Evolutionary conservation across 1,140 invertebrate genomes (phyloP).

Genomic region (Drosophila guanche): DNA sequence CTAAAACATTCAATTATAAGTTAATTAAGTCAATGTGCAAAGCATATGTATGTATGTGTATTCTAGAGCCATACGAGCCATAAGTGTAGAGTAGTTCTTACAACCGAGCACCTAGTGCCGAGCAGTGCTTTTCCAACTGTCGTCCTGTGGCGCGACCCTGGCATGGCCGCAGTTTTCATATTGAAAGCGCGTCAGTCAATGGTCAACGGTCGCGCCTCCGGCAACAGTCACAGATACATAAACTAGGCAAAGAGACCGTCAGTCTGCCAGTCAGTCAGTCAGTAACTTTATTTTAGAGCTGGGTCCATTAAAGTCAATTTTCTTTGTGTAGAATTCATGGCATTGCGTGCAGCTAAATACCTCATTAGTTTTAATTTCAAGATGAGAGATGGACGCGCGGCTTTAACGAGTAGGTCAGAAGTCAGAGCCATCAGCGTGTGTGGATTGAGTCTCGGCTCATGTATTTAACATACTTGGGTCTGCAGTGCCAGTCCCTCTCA

Average conservation of each 20-base stretch:
- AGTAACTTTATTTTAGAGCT: slow-evolving; percentile 16
- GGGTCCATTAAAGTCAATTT: slow-evolving; percentile 64
- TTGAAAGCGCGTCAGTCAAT: slow-evolving; percentile 65
- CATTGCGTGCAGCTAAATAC: slow-evolving; percentile 76
- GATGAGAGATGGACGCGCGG: slow-evolving; percentile 35
- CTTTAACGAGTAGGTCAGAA: slow-evolving; percentile 11
- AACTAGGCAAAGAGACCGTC: neutral
- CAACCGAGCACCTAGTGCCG: slow-evolving; percentile 59
- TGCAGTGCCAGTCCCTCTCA: slow-evolving; percentile 16
- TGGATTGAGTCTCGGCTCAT: slow-evolving; percentile 10
- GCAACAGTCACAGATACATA: slow-evolving; percentile 2
- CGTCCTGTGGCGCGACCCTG: slow-evolving; percentile 2
- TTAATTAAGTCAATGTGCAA: slow-evolving; percentile 75
- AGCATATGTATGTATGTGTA: slow-evolving; percentile 52
- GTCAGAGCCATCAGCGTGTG: slow-evolving; percentile 14
- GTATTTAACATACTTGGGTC: slow-evolving; percentile 33
- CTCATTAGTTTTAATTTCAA: slow-evolving; percentile 79
- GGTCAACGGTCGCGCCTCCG: slow-evolving; percentile 38
- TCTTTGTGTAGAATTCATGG: slow-evolving; percentile 54
- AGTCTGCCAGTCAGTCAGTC: slow-evolving; percentile 37
- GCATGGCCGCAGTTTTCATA: slow-evolving; percentile 72
- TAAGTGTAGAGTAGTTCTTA: slow-evolving; percentile 29
- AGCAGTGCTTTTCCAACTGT: slow-evolving; percentile 41
- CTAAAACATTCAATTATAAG: slow-evolving; percentile 75
- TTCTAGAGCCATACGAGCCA: slow-evolving; percentile 43